Conservation (phyloP, 1,140 invertebrate species). For the Physella acuta region DNA sequence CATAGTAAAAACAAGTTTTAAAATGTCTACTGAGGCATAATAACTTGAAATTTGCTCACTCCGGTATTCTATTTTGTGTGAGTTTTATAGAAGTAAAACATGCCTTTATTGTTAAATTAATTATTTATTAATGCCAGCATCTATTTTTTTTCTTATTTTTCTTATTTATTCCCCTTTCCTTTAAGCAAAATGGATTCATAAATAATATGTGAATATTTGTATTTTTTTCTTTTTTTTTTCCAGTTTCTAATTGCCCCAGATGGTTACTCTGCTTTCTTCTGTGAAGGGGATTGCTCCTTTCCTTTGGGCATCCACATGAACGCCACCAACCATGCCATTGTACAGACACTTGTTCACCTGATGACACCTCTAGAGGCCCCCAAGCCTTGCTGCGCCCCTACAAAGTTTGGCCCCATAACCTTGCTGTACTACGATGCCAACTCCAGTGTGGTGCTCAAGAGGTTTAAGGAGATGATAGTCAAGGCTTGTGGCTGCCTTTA, state of each 20-base stretch:
- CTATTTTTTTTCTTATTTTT: too few species aligned
- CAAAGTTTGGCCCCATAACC: slow-evolving; percentile 65
- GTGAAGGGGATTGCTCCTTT: slow-evolving; percentile 68
- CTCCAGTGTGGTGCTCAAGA: slow-evolving; percentile 70
- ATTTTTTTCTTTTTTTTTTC: background rate
- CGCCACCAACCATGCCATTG: slow-evolving; percentile 73
- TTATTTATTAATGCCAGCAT: too few species aligned
- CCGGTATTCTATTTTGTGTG: too few species aligned
- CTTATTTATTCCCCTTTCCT: too few species aligned
- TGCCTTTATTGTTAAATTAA: too few species aligned
- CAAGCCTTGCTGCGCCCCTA: slow-evolving; percentile 70
- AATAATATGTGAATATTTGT: too few species aligned
- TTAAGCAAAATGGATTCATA: too few species aligned
- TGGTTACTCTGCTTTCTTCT: slow-evolving; percentile 70
- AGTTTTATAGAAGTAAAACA: too few species aligned
- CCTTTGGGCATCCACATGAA: slow-evolving; percentile 64
- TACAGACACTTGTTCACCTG: slow-evolving; percentile 68
- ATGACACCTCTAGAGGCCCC: slow-evolving; percentile 66
- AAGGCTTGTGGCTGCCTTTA: slow-evolving; percentile 71
- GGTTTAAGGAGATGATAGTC: slow-evolving; percentile 71
- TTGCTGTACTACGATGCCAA: slow-evolving; percentile 72
- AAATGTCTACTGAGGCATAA: too few species aligned
- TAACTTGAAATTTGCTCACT: too few species aligned
- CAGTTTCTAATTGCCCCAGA: slow-evolving; percentile 64
- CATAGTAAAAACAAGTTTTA: too few species aligned